phyloP scores from a whole-genome alignment of 2,888 invertebrate species.

The Aphrophora alni region DNA sequence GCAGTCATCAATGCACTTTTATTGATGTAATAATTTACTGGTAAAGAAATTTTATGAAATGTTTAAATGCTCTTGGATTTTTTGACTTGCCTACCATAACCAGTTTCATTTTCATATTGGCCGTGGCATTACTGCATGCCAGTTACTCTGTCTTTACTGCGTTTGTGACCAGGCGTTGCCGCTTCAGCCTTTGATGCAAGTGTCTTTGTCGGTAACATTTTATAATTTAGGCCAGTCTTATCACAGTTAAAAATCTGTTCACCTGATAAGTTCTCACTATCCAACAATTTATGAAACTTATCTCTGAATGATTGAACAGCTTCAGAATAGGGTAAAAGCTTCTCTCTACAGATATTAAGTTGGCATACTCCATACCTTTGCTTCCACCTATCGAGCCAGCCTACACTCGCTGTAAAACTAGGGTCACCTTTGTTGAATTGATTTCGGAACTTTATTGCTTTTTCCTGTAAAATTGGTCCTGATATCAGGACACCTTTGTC shows the following conservation, averaged over 20 bases:
- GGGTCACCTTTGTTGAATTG: conserved; percentile 27
- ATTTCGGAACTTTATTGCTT: conserved; percentile 21
- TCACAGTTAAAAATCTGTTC: conserved; percentile 36
- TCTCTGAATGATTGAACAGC: conserved; percentile 19
- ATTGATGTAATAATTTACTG: conserved; percentile 17
- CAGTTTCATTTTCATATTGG: conserved; percentile 29
- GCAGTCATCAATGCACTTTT: conserved; percentile 32
- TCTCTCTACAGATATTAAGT: conserved; percentile 33
- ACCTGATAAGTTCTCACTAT: conserved; percentile 21
- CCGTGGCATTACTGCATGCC: conserved; percentile 34
- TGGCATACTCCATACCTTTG: conserved; percentile 29
- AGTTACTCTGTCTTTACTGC: conserved; percentile 28
- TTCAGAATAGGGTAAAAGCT: conserved; percentile 24
- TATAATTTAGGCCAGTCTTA: conserved; percentile 41
- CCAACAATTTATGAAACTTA: conserved; percentile 15
- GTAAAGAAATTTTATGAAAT: not conserved
- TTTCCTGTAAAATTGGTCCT: conserved; percentile 24
- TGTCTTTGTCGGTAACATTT: conserved; percentile 39
- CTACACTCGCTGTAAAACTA: conserved; percentile 27
- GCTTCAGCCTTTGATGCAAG: conserved; percentile 28
- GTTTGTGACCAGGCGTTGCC: conserved; percentile 24
- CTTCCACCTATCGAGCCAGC: conserved; percentile 36
- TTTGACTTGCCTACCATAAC: conserved; percentile 18
- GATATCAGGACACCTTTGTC: conserved; percentile 18
- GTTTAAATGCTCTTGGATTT: conserved; percentile 25